These are phyloP conservation scores for Pseudopodoces humilis DNA, from an alignment of 2,113 vertebrate species.

Conservation along the genomic window DNA sequence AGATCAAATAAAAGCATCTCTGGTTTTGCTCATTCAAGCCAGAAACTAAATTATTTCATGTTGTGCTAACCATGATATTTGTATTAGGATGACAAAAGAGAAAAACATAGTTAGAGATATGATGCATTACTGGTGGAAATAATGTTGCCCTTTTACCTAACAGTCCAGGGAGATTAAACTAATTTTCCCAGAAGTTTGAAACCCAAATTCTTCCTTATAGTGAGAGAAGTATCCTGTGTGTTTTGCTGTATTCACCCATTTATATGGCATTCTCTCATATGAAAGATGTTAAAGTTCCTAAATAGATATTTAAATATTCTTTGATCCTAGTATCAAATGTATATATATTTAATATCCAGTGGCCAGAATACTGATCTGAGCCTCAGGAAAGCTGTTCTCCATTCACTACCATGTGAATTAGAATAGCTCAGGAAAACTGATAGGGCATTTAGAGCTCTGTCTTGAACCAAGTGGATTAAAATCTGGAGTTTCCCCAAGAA, in stretches of 20 bases:
- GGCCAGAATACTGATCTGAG: background rate
- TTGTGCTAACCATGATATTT: background rate
- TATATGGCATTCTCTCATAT: background rate
- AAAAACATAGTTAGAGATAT: background rate
- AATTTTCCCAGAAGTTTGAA: background rate
- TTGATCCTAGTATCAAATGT: background rate
- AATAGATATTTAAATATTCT: background rate
- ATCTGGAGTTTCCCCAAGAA: background rate
- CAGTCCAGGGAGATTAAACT: background rate
- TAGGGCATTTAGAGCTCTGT: background rate
- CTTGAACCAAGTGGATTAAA: background rate
- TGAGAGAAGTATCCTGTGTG: background rate
- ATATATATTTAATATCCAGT: background rate
- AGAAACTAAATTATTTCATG: constrained; percentile 20
- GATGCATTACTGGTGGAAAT: background rate
- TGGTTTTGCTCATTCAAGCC: background rate
- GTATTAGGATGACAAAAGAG: background rate
- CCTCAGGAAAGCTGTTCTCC: background rate
- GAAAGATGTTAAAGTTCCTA: background rate
- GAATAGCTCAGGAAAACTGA: background rate
- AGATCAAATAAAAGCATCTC: constrained; percentile 2
- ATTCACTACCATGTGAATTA: background rate
- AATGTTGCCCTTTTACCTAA: background rate
- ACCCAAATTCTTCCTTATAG: background rate
- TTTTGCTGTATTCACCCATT: background rate